Base-by-base conservation (phyloP, 1,140 invertebrate species). In the Drosophila nigromelanica region DNA sequence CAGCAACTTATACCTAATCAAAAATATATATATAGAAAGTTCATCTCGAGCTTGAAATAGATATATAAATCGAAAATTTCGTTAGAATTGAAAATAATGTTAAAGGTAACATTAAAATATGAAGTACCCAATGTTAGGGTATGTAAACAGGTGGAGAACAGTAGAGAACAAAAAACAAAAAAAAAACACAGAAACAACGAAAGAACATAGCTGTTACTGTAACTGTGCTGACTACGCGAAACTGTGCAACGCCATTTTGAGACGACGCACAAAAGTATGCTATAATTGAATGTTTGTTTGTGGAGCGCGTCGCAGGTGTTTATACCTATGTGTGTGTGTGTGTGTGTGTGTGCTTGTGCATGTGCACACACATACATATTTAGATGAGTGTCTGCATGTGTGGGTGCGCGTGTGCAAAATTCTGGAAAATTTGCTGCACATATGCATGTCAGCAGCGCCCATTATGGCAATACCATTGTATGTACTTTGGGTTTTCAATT, bases 271-370 rank as follows among this genome's bases (percentile, higher is more conserved):
- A 82, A 87, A 87, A 87, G 82, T 86, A 76, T 87, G 82, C 67
- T 82, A 87, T 86, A 86, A 86, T 86, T 86, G 81, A 85, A 85
- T 86, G 81, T 85, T 85, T 85, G 81, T 85, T 81, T 87, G 81
- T 67, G 51, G 6, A 35, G 33, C 33, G 21, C 47, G 48, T 39
- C 35, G 63, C 74, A 74, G 69, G 51, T 58, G 68, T 64, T 39
- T 64, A 42, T 47, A 35, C 37, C 15, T 52, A 6, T 59, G 15
- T 61, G 12, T 50, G 24, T 60, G 27, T 45, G 5, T 24, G n/a
- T 59, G 15, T 61, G 12, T 50, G 24, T 60, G 27, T 45, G 5
- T 24, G n/a, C n/a, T n/a, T n/a, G n/a, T n/a, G n/a, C n/a, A n/a
- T n/a, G n/a, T n/a, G n/a, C n/a, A n/a, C 18, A 18, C 3, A 24